Conservation (phyloP, 1,140 invertebrate species). For the Penaeus vannamei region DNA sequence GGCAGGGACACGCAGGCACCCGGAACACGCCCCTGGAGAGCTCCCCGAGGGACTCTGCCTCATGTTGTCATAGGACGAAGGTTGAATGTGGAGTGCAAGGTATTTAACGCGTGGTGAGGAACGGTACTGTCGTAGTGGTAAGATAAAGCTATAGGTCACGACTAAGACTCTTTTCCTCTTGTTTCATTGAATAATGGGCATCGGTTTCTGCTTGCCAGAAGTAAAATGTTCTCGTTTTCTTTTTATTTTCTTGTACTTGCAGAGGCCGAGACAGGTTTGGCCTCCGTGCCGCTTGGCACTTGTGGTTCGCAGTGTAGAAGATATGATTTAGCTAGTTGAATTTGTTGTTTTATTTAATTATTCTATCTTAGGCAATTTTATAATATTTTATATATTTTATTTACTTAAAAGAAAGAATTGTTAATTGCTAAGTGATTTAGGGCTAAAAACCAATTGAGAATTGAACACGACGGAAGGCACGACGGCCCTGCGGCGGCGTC, state of each 20-base stretch:
- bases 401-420: slow-evolving; percentile 9
- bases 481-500: too few relatives aligned
- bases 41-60: slow-evolving; percentile 18
- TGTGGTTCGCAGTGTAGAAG: neutral
- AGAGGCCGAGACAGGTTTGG: too few relatives aligned
- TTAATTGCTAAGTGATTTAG: slow-evolving; percentile 10
- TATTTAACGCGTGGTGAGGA: slow-evolving; percentile 22
- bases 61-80: slow-evolving; percentile 10
- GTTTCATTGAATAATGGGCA: too few relatives aligned
- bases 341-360: slow-evolving; percentile 51
- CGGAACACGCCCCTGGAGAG: neutral
- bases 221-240: slow-evolving; percentile 1
- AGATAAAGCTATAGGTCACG: neutral
- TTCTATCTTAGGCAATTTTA: slow-evolving; percentile 46
- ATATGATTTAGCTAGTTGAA: slow-evolving; percentile 31
- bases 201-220: too few relatives aligned
- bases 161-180: too few relatives aligned
- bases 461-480: too few relatives aligned
- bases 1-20: too few relatives aligned
- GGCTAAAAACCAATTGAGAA: too few relatives aligned
- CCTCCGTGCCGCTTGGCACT: too few relatives aligned
- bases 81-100: slow-evolving; percentile 23
- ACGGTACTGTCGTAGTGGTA: slow-evolving; percentile 9
- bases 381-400: slow-evolving; percentile 44
- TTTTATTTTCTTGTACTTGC: too few relatives aligned